Conservation (phyloP, 2,113 vertebrate genomes). For the Genyomyrus donnyi region DNA sequence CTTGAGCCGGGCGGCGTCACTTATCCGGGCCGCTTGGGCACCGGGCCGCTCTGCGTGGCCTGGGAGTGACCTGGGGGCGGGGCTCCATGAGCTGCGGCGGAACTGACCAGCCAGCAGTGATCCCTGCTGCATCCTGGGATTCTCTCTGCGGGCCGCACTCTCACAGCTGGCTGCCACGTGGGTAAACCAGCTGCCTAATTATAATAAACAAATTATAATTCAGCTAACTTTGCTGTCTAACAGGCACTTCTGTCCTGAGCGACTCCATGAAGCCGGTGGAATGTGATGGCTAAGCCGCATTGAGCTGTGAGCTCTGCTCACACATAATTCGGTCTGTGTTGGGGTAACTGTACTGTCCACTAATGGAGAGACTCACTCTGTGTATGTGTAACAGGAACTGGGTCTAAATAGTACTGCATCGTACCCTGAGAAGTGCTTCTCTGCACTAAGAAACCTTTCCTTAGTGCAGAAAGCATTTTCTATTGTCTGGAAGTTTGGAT, state of each 20-base stretch:
- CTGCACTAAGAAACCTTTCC: not conserved
- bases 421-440: not conserved
- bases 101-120: conserved; percentile 54
- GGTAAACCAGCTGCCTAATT: not conserved
- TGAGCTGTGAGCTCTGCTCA: not conserved
- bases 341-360: not conserved
- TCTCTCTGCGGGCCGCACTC: not conserved
- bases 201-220: not conserved
- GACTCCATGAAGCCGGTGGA: not conserved
- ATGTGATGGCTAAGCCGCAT: not conserved
- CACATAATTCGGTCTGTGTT: not conserved
- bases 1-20: conserved; percentile 77
- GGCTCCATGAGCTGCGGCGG: conserved; percentile 25
- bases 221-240: not conserved
- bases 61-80: conserved; percentile 65
- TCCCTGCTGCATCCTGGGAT: conserved; percentile 27
- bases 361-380: not conserved
- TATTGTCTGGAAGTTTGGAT: not conserved
- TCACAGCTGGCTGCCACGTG: not conserved
- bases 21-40: conserved; percentile 79
- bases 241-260: not conserved
- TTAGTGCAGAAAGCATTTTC: not conserved
- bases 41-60: conserved; percentile 72
- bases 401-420: not conserved
- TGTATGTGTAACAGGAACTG: not conserved